These are phyloP conservation scores for Oreotragus oreotragus DNA, from an alignment of 2,113 vertebrate species.

Conservation along the genomic window DNA sequence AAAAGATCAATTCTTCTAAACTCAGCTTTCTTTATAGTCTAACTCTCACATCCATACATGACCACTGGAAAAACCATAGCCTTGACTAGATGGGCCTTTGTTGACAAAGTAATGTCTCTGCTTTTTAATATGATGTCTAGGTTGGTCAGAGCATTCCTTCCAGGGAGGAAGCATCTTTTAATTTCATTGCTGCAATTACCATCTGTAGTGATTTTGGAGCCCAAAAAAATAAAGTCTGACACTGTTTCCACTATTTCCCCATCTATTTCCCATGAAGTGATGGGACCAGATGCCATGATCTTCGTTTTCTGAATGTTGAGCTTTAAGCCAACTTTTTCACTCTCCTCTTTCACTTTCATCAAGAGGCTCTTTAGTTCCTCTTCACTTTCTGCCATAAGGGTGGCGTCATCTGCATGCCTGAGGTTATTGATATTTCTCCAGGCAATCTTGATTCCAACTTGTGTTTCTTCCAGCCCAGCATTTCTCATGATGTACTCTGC, in stretches of 20 bases:
- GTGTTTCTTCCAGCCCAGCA: fast-evolving
- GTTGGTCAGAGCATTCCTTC: not conserved
- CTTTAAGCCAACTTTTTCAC: not conserved
- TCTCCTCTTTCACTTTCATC: not conserved
- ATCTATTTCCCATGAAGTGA: not conserved
- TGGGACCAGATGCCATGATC: not conserved
- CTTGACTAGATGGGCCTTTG: not conserved
- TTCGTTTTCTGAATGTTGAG: not conserved
- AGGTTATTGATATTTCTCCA: not conserved
- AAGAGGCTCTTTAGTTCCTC: not conserved
- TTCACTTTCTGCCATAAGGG: not conserved
- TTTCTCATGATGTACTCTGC: not conserved
- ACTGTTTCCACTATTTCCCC: not conserved
- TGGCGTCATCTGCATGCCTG: not conserved
- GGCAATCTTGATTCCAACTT: not conserved
- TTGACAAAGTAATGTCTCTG: not conserved
- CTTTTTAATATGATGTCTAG: not conserved
- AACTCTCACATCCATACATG: not conserved
- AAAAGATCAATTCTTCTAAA: not conserved
- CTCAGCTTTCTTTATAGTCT: not conserved
- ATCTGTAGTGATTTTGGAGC: not conserved
- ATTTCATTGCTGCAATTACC: not conserved
- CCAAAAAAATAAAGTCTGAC: not conserved
- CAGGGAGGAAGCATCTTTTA: not conserved
- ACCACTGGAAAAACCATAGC: not conserved